Base-by-base conservation (phyloP, 2,797 vertebrate genomes). In the Peromyscus melanophrys region DNA sequence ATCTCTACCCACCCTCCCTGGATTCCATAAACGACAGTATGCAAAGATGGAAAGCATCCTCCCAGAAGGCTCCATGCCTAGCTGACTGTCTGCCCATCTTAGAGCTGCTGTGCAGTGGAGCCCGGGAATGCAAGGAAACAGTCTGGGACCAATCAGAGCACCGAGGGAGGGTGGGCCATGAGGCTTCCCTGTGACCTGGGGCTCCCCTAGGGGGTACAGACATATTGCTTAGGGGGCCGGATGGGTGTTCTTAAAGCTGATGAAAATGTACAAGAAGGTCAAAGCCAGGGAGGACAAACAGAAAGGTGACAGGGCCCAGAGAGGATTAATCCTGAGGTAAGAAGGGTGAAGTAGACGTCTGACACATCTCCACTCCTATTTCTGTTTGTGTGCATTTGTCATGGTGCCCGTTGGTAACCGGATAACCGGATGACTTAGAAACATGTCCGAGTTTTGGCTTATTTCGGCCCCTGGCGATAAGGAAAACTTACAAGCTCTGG, bases 401-500 rank as follows among this genome's bases (percentile, higher is more conserved):
- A 82, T 92, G 91, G 89, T 97, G 82, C 97, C 94, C 80, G 91
- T 84, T 97, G 96, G 98, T 95, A 89, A 92, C 90, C 49, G 85
- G 96, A 52, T 3, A 1, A 96, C 97, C 71, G 3, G 82, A 96
- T 87, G 92, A 61, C 19, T 89, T 1, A 71, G n/a, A 94, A 98
- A 82, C 98, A 99, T 99, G 99, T 99, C 99, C 0, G 99, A 99
- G 97, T 99, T 99, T 97, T 99, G 99, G 99, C 97, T 99, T 94
- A 99, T 99, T 98, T 99, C 99, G 19, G 99, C 99, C 87, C 99
- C 99, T 0, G 99, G 99, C 92, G 99, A 99, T 98, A 99, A 99
- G 98, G 99, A 99, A 93, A 99, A 99, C 96, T 97, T 99, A 61
- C 98, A 99, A 97, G 99, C 99, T 4, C 98, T 99, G 97, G 99